Base-by-base conservation (phyloP, 2,113 vertebrate genomes). In the Dunckerocampus dactyliophorus region DNA sequence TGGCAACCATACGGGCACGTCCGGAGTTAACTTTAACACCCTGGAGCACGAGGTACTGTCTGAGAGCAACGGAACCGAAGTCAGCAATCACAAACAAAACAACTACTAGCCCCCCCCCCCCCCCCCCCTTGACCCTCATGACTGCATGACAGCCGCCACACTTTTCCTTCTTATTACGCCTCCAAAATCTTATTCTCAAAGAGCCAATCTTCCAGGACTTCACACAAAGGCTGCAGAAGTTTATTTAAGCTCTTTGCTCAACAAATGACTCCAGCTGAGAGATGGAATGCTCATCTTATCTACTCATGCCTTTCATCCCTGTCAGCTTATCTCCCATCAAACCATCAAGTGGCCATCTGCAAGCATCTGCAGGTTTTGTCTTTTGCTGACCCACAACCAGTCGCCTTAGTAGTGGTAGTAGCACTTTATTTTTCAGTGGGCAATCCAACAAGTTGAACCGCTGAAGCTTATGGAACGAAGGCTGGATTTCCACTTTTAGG, bases 1-100 rank as follows among this genome's bases (percentile, higher is more conserved):
- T 3, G 4, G 16, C 10, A 22, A 22, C 1, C 8, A n/a, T 0
- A 0, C 0, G 0, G 4, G 47, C 68, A 12, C 2, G 19, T 76
- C 87, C 0, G 80, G 67, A 1, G 74, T 79, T 14, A 79, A 69
- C 31, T 91, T 90, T 76, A 88, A 71, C 86, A 84, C 84, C 47
- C 37, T 86, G 75, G 88, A 89, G 15, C 87, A 88, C 4, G 89
- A 91, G 90, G 90, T 91, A 91, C 71, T 82, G 66, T 86, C 85
- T 0, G 83, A 89, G 55, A 88, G 77, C 80, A 87, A 79, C 31
- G 79, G 72, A 54, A 73, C 22, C 24, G 37, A 71, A 4, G 19
- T 12, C 64, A 50, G 39, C 60, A 63, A 14, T 75, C 62, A 57
- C 59, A 80, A 71, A 65, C 54, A 63, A 59, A 73, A 61, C 67